Base-by-base conservation (phyloP, 2,113 vertebrate species). In the Cyphotilapia sp. region DNA sequence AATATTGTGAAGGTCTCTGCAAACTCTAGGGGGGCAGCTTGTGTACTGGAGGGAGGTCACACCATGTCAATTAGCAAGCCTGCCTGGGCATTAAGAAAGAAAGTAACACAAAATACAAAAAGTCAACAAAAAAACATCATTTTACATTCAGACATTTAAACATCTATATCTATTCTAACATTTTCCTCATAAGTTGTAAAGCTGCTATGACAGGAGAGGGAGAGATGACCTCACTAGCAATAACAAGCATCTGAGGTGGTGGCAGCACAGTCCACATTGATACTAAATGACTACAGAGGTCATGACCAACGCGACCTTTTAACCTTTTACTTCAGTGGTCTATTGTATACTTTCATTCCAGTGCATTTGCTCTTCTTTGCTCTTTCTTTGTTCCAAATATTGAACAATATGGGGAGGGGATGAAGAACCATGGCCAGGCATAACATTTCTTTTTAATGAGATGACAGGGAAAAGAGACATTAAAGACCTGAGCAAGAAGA, bases 1-100 rank as follows among this genome's bases (percentile, higher is more conserved):
- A 93, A 91, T 91, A 91, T 86, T 93, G 91, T 91, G 74, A 88
- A 89, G 91, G 91, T 89, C 91, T 94, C 83, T 61, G 81, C 66
- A 87, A 89, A 84, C 92, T 92, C 69, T 84, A 31, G 74, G 81
- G 84, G 84, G 84, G 59, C 42, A 82, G 84, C 45, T 29, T 83
- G 71, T 83, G 61, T 38, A 63, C 84, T 84, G 51, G 66, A 82
- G 53, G 71, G 61, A 83, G 74, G 92, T 93, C 92, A 85, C 88
- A 38, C 56, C 22, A 11, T 87, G 90, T 87, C 88, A 91, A 71
- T 87, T 83, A 80, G 66, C 63, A 84, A 66, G 81, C 81, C 14
- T 83, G 76, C 4, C 81, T 59, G 53, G 86, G 54, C 22, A 85
- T 53, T 47, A 76, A 82, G 24, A 83, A 19, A 88, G 74, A 87